Conservation (phyloP, 2,113 vertebrate genomes). For the Sisor rabdophorus region DNA sequence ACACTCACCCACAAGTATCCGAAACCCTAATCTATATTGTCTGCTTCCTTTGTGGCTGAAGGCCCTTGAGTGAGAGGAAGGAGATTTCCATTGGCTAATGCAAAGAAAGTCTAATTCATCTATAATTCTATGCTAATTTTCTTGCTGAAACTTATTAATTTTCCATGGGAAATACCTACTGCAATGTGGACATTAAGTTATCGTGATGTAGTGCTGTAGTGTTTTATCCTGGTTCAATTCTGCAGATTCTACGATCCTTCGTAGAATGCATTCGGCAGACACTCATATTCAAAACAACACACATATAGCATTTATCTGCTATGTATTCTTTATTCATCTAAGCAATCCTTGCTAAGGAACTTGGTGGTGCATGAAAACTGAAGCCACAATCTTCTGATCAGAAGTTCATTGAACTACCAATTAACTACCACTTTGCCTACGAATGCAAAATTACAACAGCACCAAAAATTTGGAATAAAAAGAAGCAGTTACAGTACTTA, state of each 20-base stretch:
- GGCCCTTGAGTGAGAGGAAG: constrained; percentile 17
- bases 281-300: too few species aligned
- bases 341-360: too few species aligned
- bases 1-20: constrained; percentile 33
- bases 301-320: too few species aligned
- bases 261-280: too few species aligned
- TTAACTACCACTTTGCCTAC: too few species aligned
- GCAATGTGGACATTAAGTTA: not conserved
- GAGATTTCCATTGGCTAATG: constrained; percentile 5
- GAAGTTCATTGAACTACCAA: too few species aligned
- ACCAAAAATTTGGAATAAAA: not conserved
- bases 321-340: too few species aligned
- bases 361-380: too few species aligned
- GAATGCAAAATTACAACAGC: not conserved
- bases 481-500: not conserved
- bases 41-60: constrained; percentile 45
- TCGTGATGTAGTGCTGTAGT: not conserved
- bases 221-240: not conserved
- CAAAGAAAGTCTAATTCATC: constrained; percentile 1
- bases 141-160: not conserved
- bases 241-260: not conserved
- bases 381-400: too few species aligned
- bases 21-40: constrained; percentile 45
- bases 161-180: not conserved
- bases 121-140: not conserved